Evolutionary conservation across 2,113 vertebrate genomes (phyloP).

Genomic region (Balaeniceps rex): DNA sequence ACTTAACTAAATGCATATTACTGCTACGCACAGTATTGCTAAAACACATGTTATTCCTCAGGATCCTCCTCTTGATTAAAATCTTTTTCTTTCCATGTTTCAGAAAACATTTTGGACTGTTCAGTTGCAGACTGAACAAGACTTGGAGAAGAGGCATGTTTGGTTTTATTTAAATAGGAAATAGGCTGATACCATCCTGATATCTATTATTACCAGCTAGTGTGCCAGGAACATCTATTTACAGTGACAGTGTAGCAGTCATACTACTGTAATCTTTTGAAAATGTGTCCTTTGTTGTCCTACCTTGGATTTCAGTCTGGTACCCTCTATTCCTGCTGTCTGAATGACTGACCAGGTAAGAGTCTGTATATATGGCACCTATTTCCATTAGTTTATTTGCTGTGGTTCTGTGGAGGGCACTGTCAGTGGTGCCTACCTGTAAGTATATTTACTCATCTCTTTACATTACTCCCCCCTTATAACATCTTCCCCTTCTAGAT

Average conservation of each 20-base stretch:
- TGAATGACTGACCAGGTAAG: neutral
- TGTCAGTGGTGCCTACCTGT: neutral
- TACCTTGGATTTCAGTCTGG: neutral
- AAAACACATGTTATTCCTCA: neutral
- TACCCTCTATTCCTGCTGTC: neutral
- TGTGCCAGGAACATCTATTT: neutral
- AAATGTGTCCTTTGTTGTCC: neutral
- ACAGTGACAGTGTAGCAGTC: neutral
- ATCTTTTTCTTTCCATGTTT: neutral
- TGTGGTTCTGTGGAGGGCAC: neutral
- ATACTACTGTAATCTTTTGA: neutral
- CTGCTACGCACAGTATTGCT: neutral
- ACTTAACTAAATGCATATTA: neutral
- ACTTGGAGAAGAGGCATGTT: neutral
- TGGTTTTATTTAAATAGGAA: neutral
- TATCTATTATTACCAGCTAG: neutral
- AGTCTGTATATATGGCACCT: neutral
- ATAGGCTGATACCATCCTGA: neutral
- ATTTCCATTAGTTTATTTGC: neutral
- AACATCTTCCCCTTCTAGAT: neutral
- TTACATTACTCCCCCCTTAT: neutral
- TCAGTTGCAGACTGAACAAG: neutral
- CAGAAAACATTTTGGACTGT: neutral
- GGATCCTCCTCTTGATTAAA: neutral
- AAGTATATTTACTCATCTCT: neutral